Base-by-base conservation (phyloP, 2,888 invertebrate species). In the Timandra comae region DNA sequence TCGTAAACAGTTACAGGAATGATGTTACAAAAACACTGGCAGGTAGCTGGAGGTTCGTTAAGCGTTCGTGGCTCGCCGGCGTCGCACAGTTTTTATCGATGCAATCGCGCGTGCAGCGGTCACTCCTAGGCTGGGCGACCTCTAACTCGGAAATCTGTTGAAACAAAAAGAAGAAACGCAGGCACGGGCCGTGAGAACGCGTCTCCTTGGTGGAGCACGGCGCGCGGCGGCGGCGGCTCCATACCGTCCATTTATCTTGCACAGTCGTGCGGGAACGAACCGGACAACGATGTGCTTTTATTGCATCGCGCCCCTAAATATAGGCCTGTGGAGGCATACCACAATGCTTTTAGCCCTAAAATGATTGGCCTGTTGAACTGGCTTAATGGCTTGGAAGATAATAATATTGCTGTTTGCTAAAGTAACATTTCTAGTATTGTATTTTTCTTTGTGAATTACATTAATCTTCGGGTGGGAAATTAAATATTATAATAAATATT, bases 181-280 rank as follows among this genome's bases (percentile, higher is more conserved):
- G 70, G 77, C 77, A 75, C 80, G 81, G 82, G 81, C 82, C 84
- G 84, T 84, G 84, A 84, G 84, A 84, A 82, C 79, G 74, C 73
- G 75, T 74, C 79, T 77, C 73, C 72, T 69, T 61, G 60, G 63
- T 27, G 35, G 35, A 41, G 30, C 38, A 20, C 29, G 34, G 25
- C 30, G 25, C 25, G 34, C 24, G 35, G 35, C 41, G 30, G 35
- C 22, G 27, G 60, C 54, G 60, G 63, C 60, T 56, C 57, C 59
- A 63, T 58, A 59, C 69, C 74, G 65, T 69, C 75, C 82, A 82
- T 85, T 85, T 84, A 85, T 84, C 82, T 81, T 76, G 72, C 70
- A 81, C 73, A 70, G 81, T 84, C 84, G 84, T 84, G 84, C 76
- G 76, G 75, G 81, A 78, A 78, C 78, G 79, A 73, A 68, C 67